A percentile compares a stretch with the other conserved stretches of the same genome.
Evolutionary conservation across 1,140 invertebrate genomes (phyloP).

Genomic region (Dinothrombium tinctorium): DNA sequence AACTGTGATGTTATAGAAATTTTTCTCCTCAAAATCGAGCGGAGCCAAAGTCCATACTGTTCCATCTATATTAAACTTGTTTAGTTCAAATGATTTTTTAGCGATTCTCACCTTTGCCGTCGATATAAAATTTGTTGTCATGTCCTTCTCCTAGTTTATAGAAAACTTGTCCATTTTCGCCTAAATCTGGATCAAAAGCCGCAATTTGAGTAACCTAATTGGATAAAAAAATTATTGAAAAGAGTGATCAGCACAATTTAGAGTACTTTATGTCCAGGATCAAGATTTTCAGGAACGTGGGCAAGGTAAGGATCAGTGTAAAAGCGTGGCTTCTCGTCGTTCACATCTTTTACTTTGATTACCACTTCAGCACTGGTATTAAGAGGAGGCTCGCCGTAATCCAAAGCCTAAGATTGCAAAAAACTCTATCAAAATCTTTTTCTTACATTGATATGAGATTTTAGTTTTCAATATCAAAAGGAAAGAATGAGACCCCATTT

Average conservation of each 20-base stretch:
- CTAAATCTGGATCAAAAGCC: constrained; percentile 19
- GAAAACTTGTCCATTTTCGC: constrained; percentile 19
- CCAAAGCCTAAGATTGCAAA: constrained; percentile 23
- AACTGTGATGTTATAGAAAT: constrained; percentile 43
- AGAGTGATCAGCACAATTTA: constrained; percentile 6
- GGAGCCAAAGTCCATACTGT: constrained; percentile 42
- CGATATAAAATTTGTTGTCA: constrained; percentile 19
- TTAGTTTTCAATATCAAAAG: no score
- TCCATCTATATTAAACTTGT: constrained; percentile 29
- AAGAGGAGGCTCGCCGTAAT: constrained; percentile 36
- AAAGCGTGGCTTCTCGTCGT: constrained; percentile 25
- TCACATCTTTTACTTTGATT: constrained; percentile 50
- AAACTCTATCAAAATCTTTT: constrained; percentile 18
- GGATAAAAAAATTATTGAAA: constrained; percentile 4
- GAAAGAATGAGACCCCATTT: no score
- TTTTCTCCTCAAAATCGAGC: constrained; percentile 42
- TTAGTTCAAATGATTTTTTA: neutral
- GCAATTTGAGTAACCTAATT: constrained; percentile 17
- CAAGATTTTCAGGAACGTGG: constrained; percentile 22
- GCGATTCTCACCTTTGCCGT: constrained; percentile 16
- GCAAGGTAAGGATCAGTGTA: constrained; percentile 21
- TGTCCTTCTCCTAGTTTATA: constrained; percentile 19
- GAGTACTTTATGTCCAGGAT: constrained; percentile 19
- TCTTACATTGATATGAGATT: constrained; percentile 19
- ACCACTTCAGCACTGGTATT: constrained; percentile 45